phyloP scores from a whole-genome alignment of 2,888 invertebrate species.

The Mystacides longicornis region DNA sequence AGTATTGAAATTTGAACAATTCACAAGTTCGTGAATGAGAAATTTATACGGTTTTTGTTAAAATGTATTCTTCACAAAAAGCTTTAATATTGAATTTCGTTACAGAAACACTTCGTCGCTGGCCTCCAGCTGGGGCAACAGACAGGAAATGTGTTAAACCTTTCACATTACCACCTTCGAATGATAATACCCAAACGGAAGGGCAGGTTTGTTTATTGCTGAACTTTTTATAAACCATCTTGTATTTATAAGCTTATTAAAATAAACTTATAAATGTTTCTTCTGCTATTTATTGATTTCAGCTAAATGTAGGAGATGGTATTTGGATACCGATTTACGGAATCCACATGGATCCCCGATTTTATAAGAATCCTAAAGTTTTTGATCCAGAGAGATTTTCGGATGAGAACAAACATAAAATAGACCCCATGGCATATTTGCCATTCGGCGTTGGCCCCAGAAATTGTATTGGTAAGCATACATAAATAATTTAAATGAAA shows the following conservation, averaged over 20 bases:
- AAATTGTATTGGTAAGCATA: constrained; percentile 4
- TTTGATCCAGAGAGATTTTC: constrained; percentile 3
- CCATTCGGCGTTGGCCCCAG: not conserved
- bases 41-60: too few species aligned
- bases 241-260: too few species aligned
- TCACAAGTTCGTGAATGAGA: too few species aligned
- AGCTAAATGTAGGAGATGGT: not conserved
- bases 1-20: too few species aligned
- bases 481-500: too few species aligned
- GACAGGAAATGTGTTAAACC: constrained; percentile 47
- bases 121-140: constrained; percentile 38
- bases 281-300: too few species aligned
- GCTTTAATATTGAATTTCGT: too few species aligned
- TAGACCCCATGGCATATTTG: not conserved
- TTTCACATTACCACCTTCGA: constrained; percentile 32
- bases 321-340: not conserved
- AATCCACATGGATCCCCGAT: not conserved
- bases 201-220: too few species aligned
- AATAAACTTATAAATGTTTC: too few species aligned
- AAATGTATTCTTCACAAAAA: too few species aligned
- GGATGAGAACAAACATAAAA: not conserved
- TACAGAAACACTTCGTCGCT: constrained; percentile 40
- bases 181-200: not conserved
- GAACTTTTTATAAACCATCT: too few species aligned
- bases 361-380: not conserved